Evolutionary conservation across 2,113 vertebrate species (phyloP).

Genomic region (Festucalex cinctus): DNA sequence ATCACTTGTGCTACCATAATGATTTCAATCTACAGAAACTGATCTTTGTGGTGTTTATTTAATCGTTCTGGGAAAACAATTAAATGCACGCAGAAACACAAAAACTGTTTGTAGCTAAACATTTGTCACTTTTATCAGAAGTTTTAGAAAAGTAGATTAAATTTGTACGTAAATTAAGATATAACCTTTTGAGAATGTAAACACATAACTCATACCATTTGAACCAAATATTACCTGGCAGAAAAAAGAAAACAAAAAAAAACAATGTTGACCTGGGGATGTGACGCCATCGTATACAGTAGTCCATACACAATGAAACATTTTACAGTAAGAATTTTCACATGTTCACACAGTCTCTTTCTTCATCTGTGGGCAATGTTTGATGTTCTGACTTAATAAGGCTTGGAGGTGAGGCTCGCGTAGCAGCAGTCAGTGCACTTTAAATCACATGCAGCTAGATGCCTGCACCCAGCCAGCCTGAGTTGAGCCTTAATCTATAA

Average conservation of each 20-base stretch:
- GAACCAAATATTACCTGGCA: neutral
- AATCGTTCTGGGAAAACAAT: too few relatives aligned
- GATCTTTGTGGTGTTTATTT: neutral
- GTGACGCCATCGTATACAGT: constrained; percentile 12
- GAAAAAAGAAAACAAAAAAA: constrained; percentile 6
- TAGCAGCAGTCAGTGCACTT: constrained; percentile 36
- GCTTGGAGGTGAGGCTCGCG: constrained; percentile 59
- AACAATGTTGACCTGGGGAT: constrained; percentile 16
- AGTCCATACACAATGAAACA: constrained; percentile 16
- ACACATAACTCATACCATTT: too few relatives aligned
- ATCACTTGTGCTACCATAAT: neutral
- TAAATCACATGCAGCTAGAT: constrained; percentile 29
- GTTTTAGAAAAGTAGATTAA: too few relatives aligned
- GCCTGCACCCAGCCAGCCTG: constrained; percentile 48
- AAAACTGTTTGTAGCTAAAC: neutral
- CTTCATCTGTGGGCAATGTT: constrained; percentile 50
- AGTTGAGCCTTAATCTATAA: constrained; percentile 72
- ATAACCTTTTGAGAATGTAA: too few relatives aligned
- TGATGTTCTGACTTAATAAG: constrained; percentile 67
- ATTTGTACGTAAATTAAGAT: too few relatives aligned
- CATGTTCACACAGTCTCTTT: constrained; percentile 62
- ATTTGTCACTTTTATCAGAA: neutral
- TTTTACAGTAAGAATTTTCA: constrained; percentile 27
- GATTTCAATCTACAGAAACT: neutral
- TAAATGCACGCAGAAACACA: too few relatives aligned